A percentile compares a stretch with the other conserved stretches of the same genome.
These are phyloP conservation scores for Ferrisia virgata DNA, from an alignment of 2,888 invertebrate species.

Conservation along the genomic window DNA sequence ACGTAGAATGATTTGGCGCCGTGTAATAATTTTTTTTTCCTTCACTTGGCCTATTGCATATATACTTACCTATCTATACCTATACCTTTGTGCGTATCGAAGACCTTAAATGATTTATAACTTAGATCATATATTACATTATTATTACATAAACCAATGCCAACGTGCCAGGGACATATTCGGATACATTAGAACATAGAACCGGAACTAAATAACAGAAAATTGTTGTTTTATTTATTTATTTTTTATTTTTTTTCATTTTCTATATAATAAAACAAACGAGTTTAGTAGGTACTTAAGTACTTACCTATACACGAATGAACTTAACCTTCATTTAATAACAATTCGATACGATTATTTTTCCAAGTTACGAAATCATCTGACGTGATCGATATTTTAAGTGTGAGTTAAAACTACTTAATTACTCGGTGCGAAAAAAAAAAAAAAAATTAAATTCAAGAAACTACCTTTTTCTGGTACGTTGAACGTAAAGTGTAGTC, in stretches of 20 bases:
- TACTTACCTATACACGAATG: no score
- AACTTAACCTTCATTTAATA: not conserved
- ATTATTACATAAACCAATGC: not conserved
- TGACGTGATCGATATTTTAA: not conserved
- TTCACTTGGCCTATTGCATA: not conserved
- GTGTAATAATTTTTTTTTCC: not conserved
- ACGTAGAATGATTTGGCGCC: not conserved
- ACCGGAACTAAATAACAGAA: slow-evolving; percentile 5
- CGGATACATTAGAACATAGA: not conserved
- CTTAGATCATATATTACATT: not conserved
- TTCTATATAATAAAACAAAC: not conserved
- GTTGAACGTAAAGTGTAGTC: no score
- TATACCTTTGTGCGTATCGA: no score
- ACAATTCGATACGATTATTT: not conserved
- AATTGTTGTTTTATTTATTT: slow-evolving; percentile 17
- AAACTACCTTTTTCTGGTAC: no score
- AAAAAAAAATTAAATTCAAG: no score
- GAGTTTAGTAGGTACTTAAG: no score
- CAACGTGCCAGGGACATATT: not conserved
- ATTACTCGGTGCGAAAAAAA: no score
- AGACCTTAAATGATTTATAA: not conserved
- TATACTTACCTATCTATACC: no score
- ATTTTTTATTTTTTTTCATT: no score
- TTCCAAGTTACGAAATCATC: slow-evolving; percentile 1
- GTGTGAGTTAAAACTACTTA: not conserved